Percentiles rank a stretch among this genome's conserved stretches.
Conservation (phyloP, 2,113 vertebrate species). For the Myiozetetes cayanensis region DNA sequence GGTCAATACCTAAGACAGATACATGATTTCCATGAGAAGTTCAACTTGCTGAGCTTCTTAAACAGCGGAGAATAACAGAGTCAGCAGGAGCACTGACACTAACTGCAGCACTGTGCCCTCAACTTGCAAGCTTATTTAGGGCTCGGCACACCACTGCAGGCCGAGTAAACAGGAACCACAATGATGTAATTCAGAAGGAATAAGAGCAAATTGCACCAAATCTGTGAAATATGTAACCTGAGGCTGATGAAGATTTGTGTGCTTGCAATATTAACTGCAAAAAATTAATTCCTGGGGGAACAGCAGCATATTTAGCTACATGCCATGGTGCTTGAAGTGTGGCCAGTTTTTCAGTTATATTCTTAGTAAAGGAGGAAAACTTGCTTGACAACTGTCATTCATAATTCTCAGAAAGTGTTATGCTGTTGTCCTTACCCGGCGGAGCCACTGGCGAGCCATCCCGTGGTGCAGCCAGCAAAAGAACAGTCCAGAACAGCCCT, state of each 20-base stretch:
- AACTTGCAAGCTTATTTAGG: neutral
- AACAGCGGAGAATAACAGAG: neutral
- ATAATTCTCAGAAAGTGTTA: neutral
- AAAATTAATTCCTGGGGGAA: neutral
- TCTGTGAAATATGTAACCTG: neutral
- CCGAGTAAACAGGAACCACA: neutral
- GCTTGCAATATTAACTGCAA: neutral
- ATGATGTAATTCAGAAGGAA: neutral
- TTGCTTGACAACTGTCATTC: neutral
- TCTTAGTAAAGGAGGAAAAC: neutral
- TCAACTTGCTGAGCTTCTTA: neutral
- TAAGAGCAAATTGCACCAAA: neutral
- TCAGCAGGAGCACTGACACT: neutral
- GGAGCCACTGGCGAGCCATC: conserved; percentile 84
- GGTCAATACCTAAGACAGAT: fast-evolving
- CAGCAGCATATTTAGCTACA: neutral
- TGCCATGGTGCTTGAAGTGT: neutral
- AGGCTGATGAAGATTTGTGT: neutral
- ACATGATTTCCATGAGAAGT: fast-evolving
- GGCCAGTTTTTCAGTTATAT: neutral
- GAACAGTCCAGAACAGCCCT: conserved; percentile 84
- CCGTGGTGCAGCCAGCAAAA: conserved; percentile 80
- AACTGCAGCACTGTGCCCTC: neutral
- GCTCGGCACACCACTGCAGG: neutral
- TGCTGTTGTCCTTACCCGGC: conserved; percentile 81